Evolutionary conservation across 1,140 invertebrate species (phyloP), one percentile per base, ranked within the genome.

Genomic region (Zaprionus inermis): DNA sequence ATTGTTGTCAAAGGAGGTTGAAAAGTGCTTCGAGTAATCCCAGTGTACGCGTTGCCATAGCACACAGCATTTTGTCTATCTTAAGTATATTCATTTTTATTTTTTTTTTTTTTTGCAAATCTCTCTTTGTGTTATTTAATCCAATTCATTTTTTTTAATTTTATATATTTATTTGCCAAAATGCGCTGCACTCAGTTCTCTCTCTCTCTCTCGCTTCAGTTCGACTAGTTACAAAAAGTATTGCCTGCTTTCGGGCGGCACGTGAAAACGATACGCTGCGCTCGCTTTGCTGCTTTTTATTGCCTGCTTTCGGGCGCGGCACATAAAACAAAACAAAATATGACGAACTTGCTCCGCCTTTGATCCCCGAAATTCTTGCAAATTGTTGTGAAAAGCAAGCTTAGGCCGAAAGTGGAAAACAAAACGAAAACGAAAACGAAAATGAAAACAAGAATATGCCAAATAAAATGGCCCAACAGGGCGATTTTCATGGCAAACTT

Each of bases 371-470:
- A 44, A 44, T 44, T 44, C 38, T 44, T 44, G 38, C 38, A 44
- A 44, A 44, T 7, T 16, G 38, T 38, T 38, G 36, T 38, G 36
- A 38, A 38, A 38, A 14, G 7, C 14, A 6, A 38, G 36, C 14
- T n/a, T 38, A n/a, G 36, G 36, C 36, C 5, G 14, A 38, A 38
- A 38, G 36, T 38, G 36, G 36, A 38, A 38, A 38, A 38, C 14
- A 38, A 28, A 59, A 46, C 22, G 24, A 28, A 4, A 10, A 7
- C 6, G 4, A 41, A 41, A n/a, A 41, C 4, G n/a, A n/a, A 60
- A 60, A 46, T n/a, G 32, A 36, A 24, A 16, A 38, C 55, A 18
- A 61, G 51, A 54, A 63, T 63, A 63, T 70, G 49, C 46, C 57
- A 36, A 41, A 32, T 32, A 68, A 51, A 60, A 61, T 54, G 30